These are phyloP conservation scores for Diorhabda sublineata DNA, from an alignment of 1,140 invertebrate genomes.

Conservation along the genomic window DNA sequence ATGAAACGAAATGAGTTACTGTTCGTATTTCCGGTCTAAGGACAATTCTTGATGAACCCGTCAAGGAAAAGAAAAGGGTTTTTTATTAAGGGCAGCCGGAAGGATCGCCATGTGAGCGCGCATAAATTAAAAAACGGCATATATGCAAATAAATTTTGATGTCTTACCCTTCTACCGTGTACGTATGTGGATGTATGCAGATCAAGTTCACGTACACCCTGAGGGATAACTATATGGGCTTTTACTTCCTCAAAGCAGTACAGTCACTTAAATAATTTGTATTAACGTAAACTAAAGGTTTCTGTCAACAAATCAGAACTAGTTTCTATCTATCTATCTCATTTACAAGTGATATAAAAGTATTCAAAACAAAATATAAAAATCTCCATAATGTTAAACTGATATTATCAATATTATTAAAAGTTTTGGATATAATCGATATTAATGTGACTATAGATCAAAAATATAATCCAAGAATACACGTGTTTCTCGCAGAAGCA, in stretches of 20 bases:
- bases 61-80: constrained; percentile 15
- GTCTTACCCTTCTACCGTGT: constrained; percentile 6
- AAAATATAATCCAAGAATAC: no score
- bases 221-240: constrained; percentile 6
- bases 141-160: constrained; percentile 11
- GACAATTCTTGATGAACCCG: constrained; percentile 15
- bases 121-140: constrained; percentile 12
- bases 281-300: no score
- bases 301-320: no score
- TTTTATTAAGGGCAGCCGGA: background rate
- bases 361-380: no score
- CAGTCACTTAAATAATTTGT: background rate
- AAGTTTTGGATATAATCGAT: no score
- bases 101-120: constrained; percentile 10
- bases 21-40: constrained; percentile 14
- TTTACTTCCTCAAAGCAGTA: background rate
- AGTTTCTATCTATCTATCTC: no score
- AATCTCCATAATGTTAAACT: no score
- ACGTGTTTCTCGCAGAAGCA: no score
- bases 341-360: no score
- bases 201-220: constrained; percentile 4
- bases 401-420: no score
- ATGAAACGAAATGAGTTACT: constrained; percentile 10
- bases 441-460: no score
- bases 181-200: constrained; percentile 14